Base-by-base conservation (phyloP, 2,797 vertebrate genomes). In the Acrocephalus scirpaceus region DNA sequence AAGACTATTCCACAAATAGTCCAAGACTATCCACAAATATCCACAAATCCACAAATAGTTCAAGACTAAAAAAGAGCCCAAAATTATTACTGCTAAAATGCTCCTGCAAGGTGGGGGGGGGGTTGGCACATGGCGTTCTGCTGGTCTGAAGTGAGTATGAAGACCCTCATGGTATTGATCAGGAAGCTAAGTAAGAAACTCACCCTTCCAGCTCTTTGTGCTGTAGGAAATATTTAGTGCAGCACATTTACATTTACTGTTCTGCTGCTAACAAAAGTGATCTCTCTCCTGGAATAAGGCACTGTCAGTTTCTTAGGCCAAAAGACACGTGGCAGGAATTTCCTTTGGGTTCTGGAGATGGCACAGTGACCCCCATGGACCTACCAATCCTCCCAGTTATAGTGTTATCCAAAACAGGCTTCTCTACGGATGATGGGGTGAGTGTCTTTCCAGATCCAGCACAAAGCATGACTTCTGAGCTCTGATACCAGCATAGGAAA, bases 1-100 rank as follows among this genome's bases (percentile, higher is more conserved):
- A n/a, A n/a, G n/a, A n/a, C n/a, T n/a, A 30, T 32, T 26, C 6
- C 1, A 0, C n/a, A 38, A 42, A 71, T 4, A 53, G 5, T 20
- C 83, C 23, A 71, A 71, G 48, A 70, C n/a, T 70, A 48, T n/a
- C n/a, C n/a, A n/a, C n/a, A n/a, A n/a, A n/a, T n/a, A n/a, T n/a
- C n/a, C n/a, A n/a, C n/a, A n/a, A 30, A 34, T 26, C 6, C 1
- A 0, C n/a, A 38, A 42, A 71, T 4, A 53, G 5, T 20, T 86
- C 23, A 71, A 71, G 48, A 70, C n/a, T 70, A 48, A 45, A 8
- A 29, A 62, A 82, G 8, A 83, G 3, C 23, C 22, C 16, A 29
- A 54, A 15, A 74, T 10, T 16, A 40, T 48, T 80, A 21, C 21
- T 64, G 36, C 29, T 51, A 20, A 90, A 74, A 60, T 38, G 27